Evolutionary conservation across 2,113 vertebrate genomes (phyloP).

Genomic region (Aegotheles bennettii): DNA sequence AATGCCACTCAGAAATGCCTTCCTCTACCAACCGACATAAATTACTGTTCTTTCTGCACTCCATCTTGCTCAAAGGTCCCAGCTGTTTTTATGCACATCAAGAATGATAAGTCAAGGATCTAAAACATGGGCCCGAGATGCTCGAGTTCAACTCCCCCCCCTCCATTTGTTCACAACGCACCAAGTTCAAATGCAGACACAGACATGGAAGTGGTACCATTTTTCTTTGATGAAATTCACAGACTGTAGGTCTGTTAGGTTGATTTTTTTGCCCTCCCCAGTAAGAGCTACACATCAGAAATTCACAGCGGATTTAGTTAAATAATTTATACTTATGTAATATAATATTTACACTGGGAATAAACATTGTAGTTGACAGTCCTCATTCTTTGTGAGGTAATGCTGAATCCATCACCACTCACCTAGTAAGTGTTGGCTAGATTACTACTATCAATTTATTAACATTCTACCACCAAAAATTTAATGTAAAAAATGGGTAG

Average conservation of each 20-base stretch:
- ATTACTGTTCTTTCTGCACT: neutral
- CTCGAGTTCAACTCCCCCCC: neutral
- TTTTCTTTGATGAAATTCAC: neutral
- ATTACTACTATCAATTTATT: neutral
- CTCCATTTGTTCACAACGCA: neutral
- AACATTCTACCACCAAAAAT: neutral
- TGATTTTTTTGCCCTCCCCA: neutral
- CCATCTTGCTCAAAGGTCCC: neutral
- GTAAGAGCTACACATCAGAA: neutral
- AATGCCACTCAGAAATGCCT: neutral
- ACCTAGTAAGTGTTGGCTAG: neutral
- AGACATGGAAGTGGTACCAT: neutral
- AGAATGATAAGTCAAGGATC: neutral
- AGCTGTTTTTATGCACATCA: neutral
- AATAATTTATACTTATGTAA: neutral
- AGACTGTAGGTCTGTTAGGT: neutral
- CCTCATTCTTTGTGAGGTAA: neutral
- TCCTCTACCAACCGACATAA: neutral
- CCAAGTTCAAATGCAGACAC: neutral
- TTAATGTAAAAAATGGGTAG: neutral
- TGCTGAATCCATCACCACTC: neutral
- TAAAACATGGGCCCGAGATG: neutral
- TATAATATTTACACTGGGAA: neutral
- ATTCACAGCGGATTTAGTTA: neutral
- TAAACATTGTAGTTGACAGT: neutral